Percentiles rank a stretch among this genome's conserved stretches.
Conservation (phyloP, 2,113 vertebrate species). For the Platycercus adscitus region DNA sequence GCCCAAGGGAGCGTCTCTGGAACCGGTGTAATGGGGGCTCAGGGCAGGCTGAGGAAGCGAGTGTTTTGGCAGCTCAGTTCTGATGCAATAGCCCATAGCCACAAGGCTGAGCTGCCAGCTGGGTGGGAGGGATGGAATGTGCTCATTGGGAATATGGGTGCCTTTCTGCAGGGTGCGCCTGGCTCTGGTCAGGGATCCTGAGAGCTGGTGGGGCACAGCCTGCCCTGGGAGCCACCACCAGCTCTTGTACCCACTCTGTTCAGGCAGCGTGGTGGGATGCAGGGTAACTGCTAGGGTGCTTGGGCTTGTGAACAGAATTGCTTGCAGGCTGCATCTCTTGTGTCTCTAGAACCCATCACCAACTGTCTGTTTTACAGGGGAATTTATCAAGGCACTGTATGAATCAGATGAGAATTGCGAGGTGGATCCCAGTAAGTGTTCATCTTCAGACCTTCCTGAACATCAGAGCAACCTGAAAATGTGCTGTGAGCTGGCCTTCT, state of each 20-base stretch:
- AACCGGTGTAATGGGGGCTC: neutral
- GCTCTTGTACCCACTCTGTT: accelerated
- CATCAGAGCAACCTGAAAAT: slow-evolving; percentile 99
- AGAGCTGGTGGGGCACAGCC: neutral
- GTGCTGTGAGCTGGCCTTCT: slow-evolving; percentile 99
- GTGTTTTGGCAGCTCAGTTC: neutral
- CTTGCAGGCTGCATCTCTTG: neutral
- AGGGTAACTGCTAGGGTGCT: neutral
- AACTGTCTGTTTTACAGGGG: slow-evolving; percentile 77
- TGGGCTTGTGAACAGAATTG: neutral
- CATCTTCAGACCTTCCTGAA: slow-evolving; percentile 87
- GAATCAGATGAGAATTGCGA: slow-evolving; percentile 99
- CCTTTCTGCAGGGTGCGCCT: neutral
- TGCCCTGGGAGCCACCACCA: neutral
- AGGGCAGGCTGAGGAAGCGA: neutral
- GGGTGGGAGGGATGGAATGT: neutral
- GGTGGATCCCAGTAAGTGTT: slow-evolving; percentile 94
- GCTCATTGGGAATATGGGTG: neutral
- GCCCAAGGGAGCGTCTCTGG: neutral
- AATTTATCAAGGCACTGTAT: slow-evolving; percentile 98
- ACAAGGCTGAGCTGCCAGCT: neutral
- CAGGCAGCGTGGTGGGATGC: accelerated
- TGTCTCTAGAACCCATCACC: neutral
- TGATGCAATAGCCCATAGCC: neutral
- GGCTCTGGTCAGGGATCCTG: accelerated